Conservation (phyloP, 1,140 invertebrate genomes). For the Nasonia vitripennis region DNA sequence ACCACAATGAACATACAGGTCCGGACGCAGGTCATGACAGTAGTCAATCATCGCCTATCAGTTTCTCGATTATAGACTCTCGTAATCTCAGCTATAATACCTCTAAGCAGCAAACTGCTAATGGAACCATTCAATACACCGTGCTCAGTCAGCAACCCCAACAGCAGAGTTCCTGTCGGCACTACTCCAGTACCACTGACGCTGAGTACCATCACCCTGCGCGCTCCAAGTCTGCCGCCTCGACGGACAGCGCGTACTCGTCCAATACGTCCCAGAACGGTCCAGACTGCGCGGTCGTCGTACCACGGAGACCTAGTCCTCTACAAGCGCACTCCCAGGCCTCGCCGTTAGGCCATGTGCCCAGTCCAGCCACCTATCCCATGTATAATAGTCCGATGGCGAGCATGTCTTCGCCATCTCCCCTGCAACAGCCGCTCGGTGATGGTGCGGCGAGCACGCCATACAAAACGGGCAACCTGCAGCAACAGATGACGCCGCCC, state of each 20-base stretch:
- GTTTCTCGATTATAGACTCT: slow-evolving; percentile 84
- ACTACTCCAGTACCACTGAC: slow-evolving; percentile 78
- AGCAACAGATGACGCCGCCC: slow-evolving; percentile 78
- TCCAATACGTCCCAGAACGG: slow-evolving; percentile 79
- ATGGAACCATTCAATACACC: slow-evolving; percentile 67
- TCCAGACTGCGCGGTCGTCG: slow-evolving; percentile 79
- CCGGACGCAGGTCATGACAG: slow-evolving; percentile 73
- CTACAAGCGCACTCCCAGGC: slow-evolving; percentile 81
- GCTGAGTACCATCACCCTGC: slow-evolving; percentile 79
- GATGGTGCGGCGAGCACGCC: slow-evolving; percentile 70
- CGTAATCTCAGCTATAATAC: slow-evolving; percentile 77
- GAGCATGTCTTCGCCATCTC: slow-evolving; percentile 80
- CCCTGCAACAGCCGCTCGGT: slow-evolving; percentile 78
- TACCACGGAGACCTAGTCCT: slow-evolving; percentile 81
- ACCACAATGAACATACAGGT: slow-evolving; percentile 70
- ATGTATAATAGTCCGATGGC: slow-evolving; percentile 87
- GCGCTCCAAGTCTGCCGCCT: slow-evolving; percentile 79
- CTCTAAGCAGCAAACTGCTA: slow-evolving; percentile 65
- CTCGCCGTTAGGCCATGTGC: slow-evolving; percentile 80
- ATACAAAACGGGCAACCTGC: slow-evolving; percentile 68
- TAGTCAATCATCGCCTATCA: slow-evolving; percentile 84
- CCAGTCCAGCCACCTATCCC: slow-evolving; percentile 84
- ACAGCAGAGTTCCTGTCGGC: slow-evolving; percentile 75
- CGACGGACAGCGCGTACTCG: slow-evolving; percentile 79
- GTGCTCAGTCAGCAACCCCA: slow-evolving; percentile 63